Evolutionary conservation across 2,888 invertebrate genomes (phyloP).

Genomic region (Diplazon laetatorius): DNA sequence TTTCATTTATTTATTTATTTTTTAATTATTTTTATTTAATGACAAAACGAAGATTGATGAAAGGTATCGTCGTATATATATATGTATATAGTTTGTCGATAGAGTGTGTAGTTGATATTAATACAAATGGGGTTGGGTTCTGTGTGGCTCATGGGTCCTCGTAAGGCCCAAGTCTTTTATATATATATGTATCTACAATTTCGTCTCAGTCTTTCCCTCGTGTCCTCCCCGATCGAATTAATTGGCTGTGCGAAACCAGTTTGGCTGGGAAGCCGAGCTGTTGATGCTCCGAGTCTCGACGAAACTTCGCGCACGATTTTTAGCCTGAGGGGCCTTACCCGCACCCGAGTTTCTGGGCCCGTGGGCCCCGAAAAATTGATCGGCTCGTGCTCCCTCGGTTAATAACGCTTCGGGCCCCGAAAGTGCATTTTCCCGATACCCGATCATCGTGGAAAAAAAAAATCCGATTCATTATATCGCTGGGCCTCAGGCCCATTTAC

Average conservation of each 20-base stretch:
- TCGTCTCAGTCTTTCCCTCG: slow-evolving; percentile 51
- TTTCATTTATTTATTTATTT: no score
- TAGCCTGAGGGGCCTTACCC: slow-evolving; percentile 41
- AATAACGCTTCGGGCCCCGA: not conserved
- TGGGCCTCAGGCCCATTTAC: not conserved
- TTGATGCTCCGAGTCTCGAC: slow-evolving; percentile 33
- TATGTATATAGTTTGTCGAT: slow-evolving; percentile 40
- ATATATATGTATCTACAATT: slow-evolving; percentile 18
- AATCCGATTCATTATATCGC: not conserved
- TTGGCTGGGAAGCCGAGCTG: slow-evolving; percentile 67
- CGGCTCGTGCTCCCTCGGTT: slow-evolving; percentile 31
- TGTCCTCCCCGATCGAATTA: slow-evolving; percentile 72
- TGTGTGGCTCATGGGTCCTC: slow-evolving; percentile 21
- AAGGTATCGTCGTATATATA: not conserved
- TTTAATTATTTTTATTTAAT: not conserved
- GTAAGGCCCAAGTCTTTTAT: slow-evolving; percentile 3
- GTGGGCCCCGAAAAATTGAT: slow-evolving; percentile 48
- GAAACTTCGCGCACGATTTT: slow-evolving; percentile 39
- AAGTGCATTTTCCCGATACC: slow-evolving; percentile 4
- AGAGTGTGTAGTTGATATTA: slow-evolving; percentile 42
- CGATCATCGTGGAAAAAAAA: not conserved
- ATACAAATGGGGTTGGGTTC: slow-evolving; percentile 50
- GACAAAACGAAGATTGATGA: not conserved
- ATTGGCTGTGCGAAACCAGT: slow-evolving; percentile 75
- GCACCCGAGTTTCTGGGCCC: slow-evolving; percentile 50